A percentile compares a stretch with the other conserved stretches of the same genome.
phyloP scores from a whole-genome alignment of 2,888 invertebrate genomes.

The Cheilosia vernalis region DNA sequence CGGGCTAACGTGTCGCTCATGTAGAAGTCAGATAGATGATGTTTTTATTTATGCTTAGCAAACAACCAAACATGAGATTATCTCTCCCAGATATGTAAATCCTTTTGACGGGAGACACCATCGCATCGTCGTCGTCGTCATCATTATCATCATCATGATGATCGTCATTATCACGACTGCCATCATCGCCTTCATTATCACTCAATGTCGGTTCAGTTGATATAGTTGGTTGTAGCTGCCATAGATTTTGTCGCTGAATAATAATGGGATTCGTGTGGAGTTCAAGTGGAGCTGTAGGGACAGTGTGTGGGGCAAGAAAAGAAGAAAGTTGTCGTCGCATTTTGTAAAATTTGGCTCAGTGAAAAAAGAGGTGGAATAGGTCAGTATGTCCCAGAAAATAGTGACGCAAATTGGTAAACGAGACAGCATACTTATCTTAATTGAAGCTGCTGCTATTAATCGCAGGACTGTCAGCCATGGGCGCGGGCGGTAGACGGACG shows the following conservation, averaged over 20 bases:
- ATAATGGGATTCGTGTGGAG: conserved; percentile 23
- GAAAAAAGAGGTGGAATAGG: too few species aligned
- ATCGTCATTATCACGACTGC: not conserved
- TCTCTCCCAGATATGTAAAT: conserved; percentile 39
- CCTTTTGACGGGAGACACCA: conserved; percentile 36
- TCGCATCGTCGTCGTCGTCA: conserved; percentile 7
- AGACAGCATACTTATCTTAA: too few species aligned
- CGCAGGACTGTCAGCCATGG: too few species aligned
- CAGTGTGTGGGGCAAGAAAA: conserved; percentile 8
- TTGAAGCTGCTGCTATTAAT: too few species aligned
- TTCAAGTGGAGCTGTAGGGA: conserved; percentile 1
- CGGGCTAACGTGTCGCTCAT: conserved; percentile 22
- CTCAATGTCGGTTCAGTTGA: not conserved
- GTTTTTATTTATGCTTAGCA: conserved; percentile 66
- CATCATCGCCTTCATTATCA: conserved; percentile 12
- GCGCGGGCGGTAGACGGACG: too few species aligned
- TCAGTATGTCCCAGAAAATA: too few species aligned
- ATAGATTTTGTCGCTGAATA: conserved; percentile 51
- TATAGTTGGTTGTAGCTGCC: conserved; percentile 10
- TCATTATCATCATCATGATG: conserved; percentile 4
- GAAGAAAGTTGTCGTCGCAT: not conserved
- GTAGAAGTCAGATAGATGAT: conserved; percentile 55
- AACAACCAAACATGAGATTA: conserved; percentile 48
- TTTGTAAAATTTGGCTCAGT: too few species aligned
- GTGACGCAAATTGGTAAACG: too few species aligned